These are phyloP conservation scores for Bos indicus DNA, from an alignment of 2,113 vertebrate genomes.

Conservation along the genomic window DNA sequence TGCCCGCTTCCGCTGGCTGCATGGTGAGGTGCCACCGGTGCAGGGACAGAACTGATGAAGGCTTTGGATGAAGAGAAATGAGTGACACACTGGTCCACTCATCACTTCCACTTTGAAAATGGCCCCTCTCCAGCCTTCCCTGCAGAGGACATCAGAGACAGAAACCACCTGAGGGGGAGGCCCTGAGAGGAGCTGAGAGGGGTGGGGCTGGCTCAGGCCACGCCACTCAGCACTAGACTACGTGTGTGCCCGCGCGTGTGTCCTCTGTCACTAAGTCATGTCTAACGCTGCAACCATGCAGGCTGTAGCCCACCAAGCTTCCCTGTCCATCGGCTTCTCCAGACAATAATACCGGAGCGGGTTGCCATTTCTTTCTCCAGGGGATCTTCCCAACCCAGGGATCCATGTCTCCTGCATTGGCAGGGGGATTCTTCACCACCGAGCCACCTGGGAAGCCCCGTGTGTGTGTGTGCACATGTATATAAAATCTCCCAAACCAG, in stretches of 20 bases:
- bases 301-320: neutral
- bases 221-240: neutral
- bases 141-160: accelerated
- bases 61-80: neutral
- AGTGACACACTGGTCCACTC: neutral
- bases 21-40: neutral
- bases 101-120: neutral
- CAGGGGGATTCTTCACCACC: neutral
- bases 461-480: neutral
- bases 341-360: neutral
- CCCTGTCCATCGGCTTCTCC: neutral
- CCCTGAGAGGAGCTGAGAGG: neutral
- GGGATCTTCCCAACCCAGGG: neutral
- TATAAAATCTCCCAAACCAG: neutral
- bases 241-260: neutral
- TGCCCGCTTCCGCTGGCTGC: neutral
- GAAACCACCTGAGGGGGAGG: neutral
- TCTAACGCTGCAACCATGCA: accelerated
- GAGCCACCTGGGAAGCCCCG: neutral
- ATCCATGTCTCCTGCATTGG: neutral
- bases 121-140: neutral
- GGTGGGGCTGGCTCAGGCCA: too few relatives aligned
- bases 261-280: neutral
- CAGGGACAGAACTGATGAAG: neutral
- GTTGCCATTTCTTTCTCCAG: neutral